These are phyloP conservation scores for Grapholita molesta DNA, from an alignment of 1,140 invertebrate species.

Conservation along the genomic window DNA sequence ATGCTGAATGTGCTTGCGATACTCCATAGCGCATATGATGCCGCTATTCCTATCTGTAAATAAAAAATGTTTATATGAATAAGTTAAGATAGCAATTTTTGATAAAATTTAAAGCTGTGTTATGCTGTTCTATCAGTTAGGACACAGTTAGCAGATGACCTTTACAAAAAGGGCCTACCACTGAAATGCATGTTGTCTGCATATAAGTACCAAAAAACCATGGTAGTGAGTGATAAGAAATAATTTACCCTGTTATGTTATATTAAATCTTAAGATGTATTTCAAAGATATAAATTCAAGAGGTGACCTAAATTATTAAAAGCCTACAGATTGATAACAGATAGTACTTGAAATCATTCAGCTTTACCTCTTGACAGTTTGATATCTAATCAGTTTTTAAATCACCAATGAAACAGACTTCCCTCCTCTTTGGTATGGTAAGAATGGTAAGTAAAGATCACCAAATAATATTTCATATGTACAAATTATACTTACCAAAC, in stretches of 20 bases:
- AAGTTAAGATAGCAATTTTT: neutral
- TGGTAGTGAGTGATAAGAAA: too few species aligned
- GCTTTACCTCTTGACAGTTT: neutral
- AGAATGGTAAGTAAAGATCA: too few species aligned
- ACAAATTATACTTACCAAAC: slow-evolving; percentile 85
- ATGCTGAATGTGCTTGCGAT: slow-evolving; percentile 91
- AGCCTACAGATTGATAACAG: neutral
- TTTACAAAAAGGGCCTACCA: too few species aligned
- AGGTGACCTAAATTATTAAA: neutral
- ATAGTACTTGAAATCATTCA: neutral
- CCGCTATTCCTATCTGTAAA: slow-evolving; percentile 87
- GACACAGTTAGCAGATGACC: too few species aligned
- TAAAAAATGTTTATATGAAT: slow-evolving; percentile 21
- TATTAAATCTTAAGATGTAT: too few species aligned
- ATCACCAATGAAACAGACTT: too few species aligned
- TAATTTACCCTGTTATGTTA: too few species aligned
- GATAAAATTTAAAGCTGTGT: neutral
- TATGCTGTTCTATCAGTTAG: too few species aligned
- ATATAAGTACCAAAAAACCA: too few species aligned
- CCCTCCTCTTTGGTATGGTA: too few species aligned
- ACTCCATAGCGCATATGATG: slow-evolving; percentile 94
- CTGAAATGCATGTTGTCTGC: too few species aligned
- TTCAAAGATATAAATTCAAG: too few species aligned
- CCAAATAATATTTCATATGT: slow-evolving; percentile 12
- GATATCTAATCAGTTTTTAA: neutral